Percentiles rank a stretch among this genome's conserved stretches.
Conservation (phyloP, 92 coral and sea anemone species). For the Heteractis magnifica region DNA sequence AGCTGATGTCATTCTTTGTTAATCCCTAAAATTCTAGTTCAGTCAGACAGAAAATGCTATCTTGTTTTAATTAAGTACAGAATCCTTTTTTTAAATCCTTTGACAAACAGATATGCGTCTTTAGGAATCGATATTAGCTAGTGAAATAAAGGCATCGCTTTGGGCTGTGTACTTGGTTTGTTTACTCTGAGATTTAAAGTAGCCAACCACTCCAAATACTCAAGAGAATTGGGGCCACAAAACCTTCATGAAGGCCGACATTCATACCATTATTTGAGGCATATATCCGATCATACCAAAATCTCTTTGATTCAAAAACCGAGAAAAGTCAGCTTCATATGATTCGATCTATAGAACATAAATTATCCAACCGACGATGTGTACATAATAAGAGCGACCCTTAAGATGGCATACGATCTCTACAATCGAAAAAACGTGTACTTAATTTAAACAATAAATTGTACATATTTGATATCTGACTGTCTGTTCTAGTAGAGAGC, state of each 20-base stretch:
- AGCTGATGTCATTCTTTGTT: neutral
- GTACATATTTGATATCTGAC: neutral
- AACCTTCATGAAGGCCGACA: neutral
- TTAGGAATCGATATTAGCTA: neutral
- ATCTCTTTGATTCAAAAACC: neutral
- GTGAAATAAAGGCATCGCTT: neutral
- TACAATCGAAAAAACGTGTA: neutral
- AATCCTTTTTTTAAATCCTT: slow-evolving; percentile 4
- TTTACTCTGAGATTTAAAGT: neutral
- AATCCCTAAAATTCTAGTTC: slow-evolving; percentile 7
- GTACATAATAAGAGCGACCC: neutral
- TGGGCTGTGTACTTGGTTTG: neutral
- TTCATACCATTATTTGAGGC: neutral
- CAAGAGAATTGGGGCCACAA: slow-evolving; percentile 1
- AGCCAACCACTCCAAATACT: neutral
- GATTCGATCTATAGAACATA: neutral
- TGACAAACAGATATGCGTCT: slow-evolving; percentile 4
- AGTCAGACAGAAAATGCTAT: neutral
- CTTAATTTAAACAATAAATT: neutral
- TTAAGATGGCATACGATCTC: neutral
- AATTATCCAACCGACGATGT: neutral
- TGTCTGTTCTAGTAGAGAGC: neutral
- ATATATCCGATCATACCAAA: slow-evolving; percentile 10
- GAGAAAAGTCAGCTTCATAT: neutral
- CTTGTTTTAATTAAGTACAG: slow-evolving; percentile 15